Conservation (phyloP, 2,888 invertebrate species). For the Tetragonula carbonaria region DNA sequence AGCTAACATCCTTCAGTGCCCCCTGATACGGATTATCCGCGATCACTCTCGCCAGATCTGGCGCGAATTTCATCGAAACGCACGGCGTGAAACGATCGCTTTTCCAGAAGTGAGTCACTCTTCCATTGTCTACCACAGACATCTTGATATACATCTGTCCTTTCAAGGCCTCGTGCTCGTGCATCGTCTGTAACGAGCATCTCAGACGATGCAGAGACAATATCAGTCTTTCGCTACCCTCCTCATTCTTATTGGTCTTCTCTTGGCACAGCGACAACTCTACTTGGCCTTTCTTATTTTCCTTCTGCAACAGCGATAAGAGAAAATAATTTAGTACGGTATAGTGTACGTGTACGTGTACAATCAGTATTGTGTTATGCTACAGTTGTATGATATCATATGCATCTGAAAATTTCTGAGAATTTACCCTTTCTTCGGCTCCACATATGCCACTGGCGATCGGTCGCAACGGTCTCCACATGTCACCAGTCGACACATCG, state of each 20-base stretch:
- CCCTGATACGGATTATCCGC: slow-evolving; percentile 87
- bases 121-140: slow-evolving; percentile 89
- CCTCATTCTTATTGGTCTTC: slow-evolving; percentile 87
- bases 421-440: slow-evolving; percentile 84
- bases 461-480: slow-evolving; percentile 89
- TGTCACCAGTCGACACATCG: slow-evolving; percentile 88
- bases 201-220: slow-evolving; percentile 87
- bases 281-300: slow-evolving; percentile 89
- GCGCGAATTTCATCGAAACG: slow-evolving; percentile 91
- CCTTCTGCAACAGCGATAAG: slow-evolving; percentile 85
- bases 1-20: slow-evolving; percentile 87
- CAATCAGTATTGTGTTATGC: not conserved
- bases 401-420: not conserved
- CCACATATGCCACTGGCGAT: slow-evolving; percentile 88
- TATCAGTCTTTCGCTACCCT: slow-evolving; percentile 87
- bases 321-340: too few species aligned
- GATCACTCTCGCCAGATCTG: slow-evolving; percentile 87
- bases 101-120: slow-evolving; percentile 88
- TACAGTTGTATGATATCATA: not conserved
- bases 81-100: slow-evolving; percentile 90
- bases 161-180: slow-evolving; percentile 88
- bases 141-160: slow-evolving; percentile 92
- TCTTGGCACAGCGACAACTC: slow-evolving; percentile 88
- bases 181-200: slow-evolving; percentile 90
- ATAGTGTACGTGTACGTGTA: not conserved